phyloP scores from a whole-genome alignment of 2,888 invertebrate genomes.

The Sphaeridia pumilis region DNA sequence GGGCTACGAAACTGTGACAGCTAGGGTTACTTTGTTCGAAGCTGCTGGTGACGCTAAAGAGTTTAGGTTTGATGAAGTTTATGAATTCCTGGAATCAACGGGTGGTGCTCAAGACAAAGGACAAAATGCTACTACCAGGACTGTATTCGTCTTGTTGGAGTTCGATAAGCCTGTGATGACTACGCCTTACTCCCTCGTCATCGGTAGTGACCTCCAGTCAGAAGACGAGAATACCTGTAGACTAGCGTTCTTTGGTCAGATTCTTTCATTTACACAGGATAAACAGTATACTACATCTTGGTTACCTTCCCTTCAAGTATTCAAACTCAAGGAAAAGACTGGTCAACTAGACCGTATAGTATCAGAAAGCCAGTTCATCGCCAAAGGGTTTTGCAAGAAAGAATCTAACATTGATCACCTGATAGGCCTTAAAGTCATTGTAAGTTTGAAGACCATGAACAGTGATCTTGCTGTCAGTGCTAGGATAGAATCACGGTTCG shows the following conservation, averaged over 20 bases:
- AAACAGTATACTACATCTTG: slow-evolving; percentile 42
- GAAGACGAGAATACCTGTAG: slow-evolving; percentile 52
- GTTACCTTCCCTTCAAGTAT: slow-evolving; percentile 44
- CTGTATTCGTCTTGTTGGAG: slow-evolving; percentile 47
- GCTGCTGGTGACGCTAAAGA: slow-evolving; percentile 11
- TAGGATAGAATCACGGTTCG: slow-evolving; percentile 55
- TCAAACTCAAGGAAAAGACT: slow-evolving; percentile 45
- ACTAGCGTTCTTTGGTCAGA: slow-evolving; percentile 54
- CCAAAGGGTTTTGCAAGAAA: slow-evolving; percentile 55
- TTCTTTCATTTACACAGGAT: slow-evolving; percentile 43
- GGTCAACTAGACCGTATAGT: slow-evolving; percentile 47
- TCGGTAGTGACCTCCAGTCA: slow-evolving; percentile 55
- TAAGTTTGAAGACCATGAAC: too few species aligned
- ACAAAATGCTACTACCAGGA: too few species aligned
- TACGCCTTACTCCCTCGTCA: slow-evolving; percentile 44
- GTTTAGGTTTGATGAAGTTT: slow-evolving; percentile 44
- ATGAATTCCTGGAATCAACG: slow-evolving; percentile 45
- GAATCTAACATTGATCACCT: slow-evolving; percentile 54
- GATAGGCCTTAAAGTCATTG: slow-evolving; percentile 46
- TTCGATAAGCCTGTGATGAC: slow-evolving; percentile 51
- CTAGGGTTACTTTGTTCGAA: slow-evolving; percentile 44
- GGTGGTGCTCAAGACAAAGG: neutral
- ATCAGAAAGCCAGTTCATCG: slow-evolving; percentile 50
- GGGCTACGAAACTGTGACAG: slow-evolving; percentile 52
- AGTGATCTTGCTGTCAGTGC: slow-evolving; percentile 40